These are phyloP conservation scores for Micronycteris hirsuta DNA, from an alignment of 2,113 vertebrate species.

Conservation along the genomic window DNA sequence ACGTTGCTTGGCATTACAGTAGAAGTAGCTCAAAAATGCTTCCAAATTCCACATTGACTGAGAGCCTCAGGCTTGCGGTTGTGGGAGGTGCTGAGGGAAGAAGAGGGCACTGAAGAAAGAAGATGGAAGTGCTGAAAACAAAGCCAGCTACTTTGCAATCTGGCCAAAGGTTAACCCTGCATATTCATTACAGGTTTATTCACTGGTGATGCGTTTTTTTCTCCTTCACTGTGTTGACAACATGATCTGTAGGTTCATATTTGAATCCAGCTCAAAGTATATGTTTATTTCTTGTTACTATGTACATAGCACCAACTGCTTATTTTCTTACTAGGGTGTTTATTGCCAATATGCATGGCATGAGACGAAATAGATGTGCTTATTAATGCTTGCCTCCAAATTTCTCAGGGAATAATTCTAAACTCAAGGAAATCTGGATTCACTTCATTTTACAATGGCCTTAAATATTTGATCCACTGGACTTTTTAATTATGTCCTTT, in stretches of 20 bases:
- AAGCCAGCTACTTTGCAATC: slow-evolving; percentile 5
- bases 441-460: slow-evolving; percentile 28
- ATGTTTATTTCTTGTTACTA: slow-evolving; percentile 50
- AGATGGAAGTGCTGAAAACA: not conserved
- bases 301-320: slow-evolving; percentile 37
- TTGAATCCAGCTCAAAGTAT: slow-evolving; percentile 46
- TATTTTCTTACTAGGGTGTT: slow-evolving; percentile 56
- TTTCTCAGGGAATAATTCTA: slow-evolving; percentile 9
- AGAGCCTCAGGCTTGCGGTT: not conserved
- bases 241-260: slow-evolving; percentile 54
- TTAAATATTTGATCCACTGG: slow-evolving; percentile 30
- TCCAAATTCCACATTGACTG: not conserved
- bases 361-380: slow-evolving; percentile 18
- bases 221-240: slow-evolving; percentile 50
- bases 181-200: slow-evolving; percentile 46
- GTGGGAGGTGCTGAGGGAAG: not conserved
- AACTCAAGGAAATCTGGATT: slow-evolving; percentile 37
- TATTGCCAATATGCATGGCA: slow-evolving; percentile 12
- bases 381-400: slow-evolving; percentile 35
- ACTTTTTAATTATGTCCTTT: slow-evolving; percentile 23
- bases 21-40: not conserved
- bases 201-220: slow-evolving; percentile 3
- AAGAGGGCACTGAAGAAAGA: not conserved
- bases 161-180: slow-evolving; percentile 10
- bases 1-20: not conserved